Conservation (phyloP, 1,140 invertebrate genomes). For the Frieseomelitta varia region DNA sequence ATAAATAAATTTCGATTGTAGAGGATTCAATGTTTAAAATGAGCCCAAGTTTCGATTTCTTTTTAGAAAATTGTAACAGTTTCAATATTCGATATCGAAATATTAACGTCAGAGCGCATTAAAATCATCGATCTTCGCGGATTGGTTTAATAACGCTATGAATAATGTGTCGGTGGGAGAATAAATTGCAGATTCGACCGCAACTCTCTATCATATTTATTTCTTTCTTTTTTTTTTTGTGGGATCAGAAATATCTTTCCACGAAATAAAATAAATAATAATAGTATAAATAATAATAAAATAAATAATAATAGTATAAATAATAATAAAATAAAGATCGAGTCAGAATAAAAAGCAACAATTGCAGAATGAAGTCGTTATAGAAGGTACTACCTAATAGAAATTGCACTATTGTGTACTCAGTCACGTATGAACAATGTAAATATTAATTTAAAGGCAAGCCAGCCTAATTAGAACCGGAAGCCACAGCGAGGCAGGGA, state of each 20-base stretch:
- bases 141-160: neutral
- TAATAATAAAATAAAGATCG: no score
- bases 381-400: neutral
- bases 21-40: no score
- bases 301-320: no score
- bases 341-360: neutral
- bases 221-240: neutral
- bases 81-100: no score
- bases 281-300: no score
- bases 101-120: no score
- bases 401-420: neutral
- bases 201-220: neutral
- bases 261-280: neutral
- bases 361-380: neutral
- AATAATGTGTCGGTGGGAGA: neutral
- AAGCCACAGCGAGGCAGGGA: neutral
- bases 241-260: neutral
- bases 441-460: conserved; percentile 50
- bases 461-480: conserved; percentile 50
- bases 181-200: neutral
- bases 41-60: no score
- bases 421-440: conserved; percentile 35
- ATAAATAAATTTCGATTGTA: no score
- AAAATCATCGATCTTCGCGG: no score
- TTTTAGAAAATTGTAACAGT: no score